Conservation (phyloP, 2,888 invertebrate species). For the Plebejus melissa region DNA sequence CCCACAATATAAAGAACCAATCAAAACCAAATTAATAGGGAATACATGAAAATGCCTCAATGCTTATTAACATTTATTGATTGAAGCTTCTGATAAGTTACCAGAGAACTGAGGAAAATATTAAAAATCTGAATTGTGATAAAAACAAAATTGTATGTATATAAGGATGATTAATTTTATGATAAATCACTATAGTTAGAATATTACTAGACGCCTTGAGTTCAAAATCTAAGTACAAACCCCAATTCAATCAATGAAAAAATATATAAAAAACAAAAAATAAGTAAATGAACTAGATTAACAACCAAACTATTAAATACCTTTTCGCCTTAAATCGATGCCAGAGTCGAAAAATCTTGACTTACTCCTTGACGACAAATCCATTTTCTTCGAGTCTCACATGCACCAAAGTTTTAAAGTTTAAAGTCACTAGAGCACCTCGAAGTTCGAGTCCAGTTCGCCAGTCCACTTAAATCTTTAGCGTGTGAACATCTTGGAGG, state of each 20-base stretch:
- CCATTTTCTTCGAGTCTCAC: constrained; percentile 54
- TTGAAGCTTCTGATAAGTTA: not conserved
- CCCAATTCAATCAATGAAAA: not conserved
- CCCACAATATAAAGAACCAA: constrained; percentile 45
- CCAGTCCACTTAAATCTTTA: constrained; percentile 62
- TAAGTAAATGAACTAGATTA: not conserved
- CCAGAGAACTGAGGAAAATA: not conserved
- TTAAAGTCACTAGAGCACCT: constrained; percentile 40
- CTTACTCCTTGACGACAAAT: constrained; percentile 75
- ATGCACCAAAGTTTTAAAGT: constrained; percentile 37
- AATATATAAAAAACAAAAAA: not conserved
- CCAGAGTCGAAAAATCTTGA: constrained; percentile 79
- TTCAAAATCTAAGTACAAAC: not conserved
- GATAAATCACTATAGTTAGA: too few relatives aligned
- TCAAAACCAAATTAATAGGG: constrained; percentile 9
- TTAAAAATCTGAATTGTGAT: too few relatives aligned
- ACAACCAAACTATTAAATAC: constrained; percentile 48
- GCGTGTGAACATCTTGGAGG: constrained; percentile 77
- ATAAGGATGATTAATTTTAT: too few relatives aligned
- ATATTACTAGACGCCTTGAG: not conserved
- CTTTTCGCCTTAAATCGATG: constrained; percentile 75
- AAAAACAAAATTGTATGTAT: too few relatives aligned
- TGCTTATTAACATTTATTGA: not conserved
- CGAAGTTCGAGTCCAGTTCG: constrained; percentile 35
- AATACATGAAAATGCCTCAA: constrained; percentile 24